Base-by-base conservation (phyloP, 2,888 invertebrate genomes). In the Mongoloraphidia duomilia region DNA sequence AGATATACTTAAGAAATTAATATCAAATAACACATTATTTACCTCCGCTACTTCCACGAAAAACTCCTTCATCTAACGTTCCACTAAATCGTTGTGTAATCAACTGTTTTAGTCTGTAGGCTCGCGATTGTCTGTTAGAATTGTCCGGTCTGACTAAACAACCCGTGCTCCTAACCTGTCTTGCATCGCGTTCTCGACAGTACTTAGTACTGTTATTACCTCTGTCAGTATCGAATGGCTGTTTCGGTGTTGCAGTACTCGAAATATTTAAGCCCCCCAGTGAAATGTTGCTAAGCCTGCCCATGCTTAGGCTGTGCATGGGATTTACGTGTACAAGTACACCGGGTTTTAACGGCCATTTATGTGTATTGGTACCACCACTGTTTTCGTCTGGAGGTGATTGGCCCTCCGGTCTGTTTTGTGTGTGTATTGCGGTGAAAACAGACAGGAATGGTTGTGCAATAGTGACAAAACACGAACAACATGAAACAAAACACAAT, bases 261-360 rank as follows among this genome's bases (percentile, higher is more conserved):
- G 48, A 46, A 46, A 49, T 33, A 45, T 48, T 39, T 49, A 48
- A 35, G 39, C 39, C 44, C 8, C 53, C 39, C 14, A 52, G 51
- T 41, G 50, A 49, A 12, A 46, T 41, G 43, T 50, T 52, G 12
- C 53, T 53, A n/a, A 54, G 41, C 46, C 63, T 54, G 61, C 62
- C 55, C 45, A 51, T 46, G 46, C 61, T 65, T 47, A 76, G 68
- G 57, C 83, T 84, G 65, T 86, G 84, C 65, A 84, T 80, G 49
- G 86, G 85, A 69, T 89, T 89, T 26, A 90, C 83, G 64, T 91
- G 91, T 44, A 91, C 84, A 60, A 91, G 73, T 47, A 91, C 89
- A 47, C 91, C 91, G 3, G 91, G 90, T 61, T 87, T 84, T 52
- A 90, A 68, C 9, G 91, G 91, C 91, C 91, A 92, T 63, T 86